Base-by-base conservation (phyloP, 2,888 invertebrate species). In the Ptilodon capucinus region DNA sequence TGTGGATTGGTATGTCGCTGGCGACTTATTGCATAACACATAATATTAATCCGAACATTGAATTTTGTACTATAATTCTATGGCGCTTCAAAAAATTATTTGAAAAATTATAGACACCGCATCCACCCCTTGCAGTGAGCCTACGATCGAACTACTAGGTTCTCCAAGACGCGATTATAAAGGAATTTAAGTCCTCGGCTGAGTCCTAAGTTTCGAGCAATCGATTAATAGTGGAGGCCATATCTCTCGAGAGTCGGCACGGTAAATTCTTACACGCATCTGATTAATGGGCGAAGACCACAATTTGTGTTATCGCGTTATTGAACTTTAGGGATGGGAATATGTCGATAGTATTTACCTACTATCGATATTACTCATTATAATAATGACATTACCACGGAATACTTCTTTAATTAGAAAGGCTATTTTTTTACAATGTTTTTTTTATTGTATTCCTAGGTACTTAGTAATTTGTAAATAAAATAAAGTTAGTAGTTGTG, bases 251-350 rank as follows among this genome's bases (percentile, higher is more conserved):
- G 55, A 53, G 52, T 42, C 55, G 48, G 49, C 51, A 42, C 60
- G 68, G 71, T 71, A 72, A 72, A 78, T 79, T 79, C 78, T 78
- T 79, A 77, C 71, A 68, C 69, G 62, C 68, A 60, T 53, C 66
- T 74, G 80, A 81, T 81, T 75, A 80, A 81, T 80, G 68, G 75
- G 46, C 51, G 50, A 57, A 59, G 59, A 59, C 61, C 74, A 68
- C 77, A 72, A 76, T 79, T 78, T 74, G 74, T 71, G 77, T 73
- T 81, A 79, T 78, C 79, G 69, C 67, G 64, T 75, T 76, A 76
- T 71, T 73, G 66, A 64, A 54, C 46, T 44, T 46, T 71, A 72
- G 71, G 61, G 68, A 69, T 65, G 44, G 48, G 40, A 36, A 41
- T n/a, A 34, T 30, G 39, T 54, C 46, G 44, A 48, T 46, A 30